Evolutionary conservation across 2,113 vertebrate genomes (phyloP), one percentile per base, ranked within the genome.

Genomic region (Uria aalge): DNA sequence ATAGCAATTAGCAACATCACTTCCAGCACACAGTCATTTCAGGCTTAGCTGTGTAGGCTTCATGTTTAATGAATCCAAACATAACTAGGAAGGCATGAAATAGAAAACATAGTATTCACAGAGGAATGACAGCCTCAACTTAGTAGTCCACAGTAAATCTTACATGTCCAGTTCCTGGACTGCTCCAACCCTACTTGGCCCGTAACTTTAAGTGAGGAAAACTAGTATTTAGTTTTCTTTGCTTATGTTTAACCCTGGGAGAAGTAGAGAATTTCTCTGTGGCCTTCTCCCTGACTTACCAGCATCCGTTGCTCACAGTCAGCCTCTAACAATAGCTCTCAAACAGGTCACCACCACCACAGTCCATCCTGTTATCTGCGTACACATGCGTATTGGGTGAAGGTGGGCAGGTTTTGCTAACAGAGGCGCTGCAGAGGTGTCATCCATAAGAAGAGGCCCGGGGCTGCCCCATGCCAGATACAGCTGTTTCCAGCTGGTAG

Each of bases 1-100:
- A 96, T 66, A 97, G 90, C 85, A 97, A 96, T 97, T 96, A 98
- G 76, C 22, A 56, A 78, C 63, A 93, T 38, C 48, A 68, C 90
- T 97, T 96, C 87, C 84, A 97, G 91, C 67, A 93, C 75, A 93
- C 6, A 97, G 57, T 45, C 90, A 78, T 96, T 98, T 91, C 73
- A 95, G 81, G 74, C 85, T 96, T 89, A 96, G 68, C 64, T 73
- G 67, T 78, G 41, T 79, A 93, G 57, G 30, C 53, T 91, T 96
- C 64, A 85, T 73, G 53, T 72, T 94, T 88, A 96, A 95, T 95
- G 60, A 93, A 67, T 96, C 53, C 60, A 96, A 88, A 93, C 52
- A 67, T 62, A 96, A 94, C 55, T 74, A 96, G 57, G 71, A 94
- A 95, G 41, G 24, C 84, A 68, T 91, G 62, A 90, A 96, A 96